phyloP scores from a whole-genome alignment of 2,113 vertebrate genomes.

The Nesoenas mayeri region DNA sequence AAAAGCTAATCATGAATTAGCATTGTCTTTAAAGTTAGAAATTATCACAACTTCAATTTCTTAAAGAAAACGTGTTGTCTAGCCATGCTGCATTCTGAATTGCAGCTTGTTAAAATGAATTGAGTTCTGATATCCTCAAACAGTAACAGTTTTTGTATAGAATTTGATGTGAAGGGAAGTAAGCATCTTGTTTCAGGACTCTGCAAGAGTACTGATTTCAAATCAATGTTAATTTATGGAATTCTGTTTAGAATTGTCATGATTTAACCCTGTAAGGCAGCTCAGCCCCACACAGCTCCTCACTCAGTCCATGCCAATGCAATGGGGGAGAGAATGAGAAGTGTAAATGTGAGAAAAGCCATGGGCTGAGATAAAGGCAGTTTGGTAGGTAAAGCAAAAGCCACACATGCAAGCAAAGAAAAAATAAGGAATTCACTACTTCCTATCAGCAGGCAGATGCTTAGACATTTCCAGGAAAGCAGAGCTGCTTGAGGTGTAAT shows the following conservation, averaged over 20 bases:
- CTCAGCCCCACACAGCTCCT: neutral
- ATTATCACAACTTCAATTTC: neutral
- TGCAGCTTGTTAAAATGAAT: neutral
- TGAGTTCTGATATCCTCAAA: neutral
- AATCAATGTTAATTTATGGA: neutral
- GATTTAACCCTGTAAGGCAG: rapidly evolving
- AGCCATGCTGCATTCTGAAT: neutral
- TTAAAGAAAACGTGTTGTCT: neutral
- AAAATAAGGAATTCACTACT: too few species aligned
- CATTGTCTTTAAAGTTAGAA: neutral
- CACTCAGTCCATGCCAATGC: rapidly evolving
- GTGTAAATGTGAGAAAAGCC: neutral
- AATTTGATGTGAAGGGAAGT: neutral
- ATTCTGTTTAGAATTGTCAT: neutral
- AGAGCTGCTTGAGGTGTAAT: too few species aligned
- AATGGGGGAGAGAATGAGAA: neutral
- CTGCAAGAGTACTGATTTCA: neutral
- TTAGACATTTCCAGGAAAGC: too few species aligned
- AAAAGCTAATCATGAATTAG: slow-evolving; percentile 10
- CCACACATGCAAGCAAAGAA: too few species aligned
- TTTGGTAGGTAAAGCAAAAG: too few species aligned
- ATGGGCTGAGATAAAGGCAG: too few species aligned
- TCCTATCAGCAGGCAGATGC: too few species aligned
- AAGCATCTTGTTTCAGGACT: neutral
- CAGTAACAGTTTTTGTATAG: neutral